A percentile compares a stretch with the other conserved stretches of the same genome.
phyloP scores from a whole-genome alignment of 2,797 vertebrate genomes.

The Rhinogobio ventralis region DNA sequence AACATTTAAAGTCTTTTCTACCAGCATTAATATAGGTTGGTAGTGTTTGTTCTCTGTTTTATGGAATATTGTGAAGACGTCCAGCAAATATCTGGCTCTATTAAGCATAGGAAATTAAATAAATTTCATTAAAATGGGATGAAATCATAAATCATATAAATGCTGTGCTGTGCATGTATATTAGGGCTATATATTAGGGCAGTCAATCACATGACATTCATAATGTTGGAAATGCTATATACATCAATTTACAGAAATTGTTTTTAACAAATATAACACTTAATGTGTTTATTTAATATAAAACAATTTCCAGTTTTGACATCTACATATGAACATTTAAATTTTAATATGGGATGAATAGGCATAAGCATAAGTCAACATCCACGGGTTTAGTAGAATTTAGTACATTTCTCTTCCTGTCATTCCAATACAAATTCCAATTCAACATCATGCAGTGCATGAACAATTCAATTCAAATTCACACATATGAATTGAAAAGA shows the following conservation, averaged over 20 bases:
- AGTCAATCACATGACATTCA: not conserved
- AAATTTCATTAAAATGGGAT: not conserved
- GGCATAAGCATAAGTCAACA: too few species aligned
- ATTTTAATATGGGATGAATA: too few species aligned
- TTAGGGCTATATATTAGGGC: not conserved
- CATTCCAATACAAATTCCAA: not conserved
- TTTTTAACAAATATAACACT: too few species aligned
- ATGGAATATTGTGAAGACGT: not conserved
- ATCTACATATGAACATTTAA: too few species aligned
- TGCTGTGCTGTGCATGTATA: not conserved
- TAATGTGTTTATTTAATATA: too few species aligned
- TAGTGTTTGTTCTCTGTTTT: slow-evolving; percentile 25
- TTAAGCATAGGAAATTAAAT: not conserved
- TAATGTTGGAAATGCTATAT: too few species aligned
- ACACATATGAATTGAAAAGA: not conserved
- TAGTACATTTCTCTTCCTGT: not conserved
- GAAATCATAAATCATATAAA: not conserved
- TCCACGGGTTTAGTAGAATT: not conserved
- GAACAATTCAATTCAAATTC: not conserved
- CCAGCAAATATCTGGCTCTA: not conserved
- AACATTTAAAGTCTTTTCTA: slow-evolving; percentile 26
- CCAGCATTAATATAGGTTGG: slow-evolving; percentile 19
- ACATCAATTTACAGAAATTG: too few species aligned
- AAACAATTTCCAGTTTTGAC: too few species aligned
- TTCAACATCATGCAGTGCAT: not conserved